phyloP scores from a whole-genome alignment of 2,797 vertebrate species.

The Chromis chromis region DNA sequence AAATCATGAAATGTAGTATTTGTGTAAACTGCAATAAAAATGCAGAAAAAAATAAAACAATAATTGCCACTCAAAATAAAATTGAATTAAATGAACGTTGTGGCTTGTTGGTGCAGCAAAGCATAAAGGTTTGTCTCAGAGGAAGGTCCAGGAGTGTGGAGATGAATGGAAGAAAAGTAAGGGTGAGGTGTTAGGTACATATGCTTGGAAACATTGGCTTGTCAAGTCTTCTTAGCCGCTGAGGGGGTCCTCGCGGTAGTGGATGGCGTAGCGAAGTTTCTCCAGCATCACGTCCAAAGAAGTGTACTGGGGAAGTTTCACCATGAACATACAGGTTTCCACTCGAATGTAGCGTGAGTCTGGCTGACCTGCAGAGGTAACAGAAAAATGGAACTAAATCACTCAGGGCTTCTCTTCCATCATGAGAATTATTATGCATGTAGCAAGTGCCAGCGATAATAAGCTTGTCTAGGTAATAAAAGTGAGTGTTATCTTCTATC shows the following conservation, averaged over 20 bases:
- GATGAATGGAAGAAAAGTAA: conserved; percentile 5
- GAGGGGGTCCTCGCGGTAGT: conserved; percentile 98
- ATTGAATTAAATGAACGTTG: conserved; percentile 33
- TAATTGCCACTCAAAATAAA: conserved; percentile 44
- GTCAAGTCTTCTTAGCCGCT: conserved; percentile 88
- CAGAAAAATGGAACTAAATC: not conserved
- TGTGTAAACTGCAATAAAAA: conserved; percentile 48
- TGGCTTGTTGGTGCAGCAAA: conserved; percentile 51
- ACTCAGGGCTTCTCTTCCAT: not conserved
- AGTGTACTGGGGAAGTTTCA: conserved; percentile 98
- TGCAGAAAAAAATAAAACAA: conserved; percentile 56
- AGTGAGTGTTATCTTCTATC: conserved; percentile 9
- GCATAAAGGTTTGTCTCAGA: conserved; percentile 31
- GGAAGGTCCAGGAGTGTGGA: conserved; percentile 28
- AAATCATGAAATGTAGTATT: conserved; percentile 44
- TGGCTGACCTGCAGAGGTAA: conserved; percentile 87
- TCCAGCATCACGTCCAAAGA: conserved; percentile 97
- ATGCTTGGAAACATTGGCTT: conserved; percentile 14
- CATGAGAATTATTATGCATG: not conserved
- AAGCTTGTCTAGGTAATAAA: conserved; percentile 23
- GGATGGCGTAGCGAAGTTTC: conserved; percentile 96
- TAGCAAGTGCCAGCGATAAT: conserved; percentile 16
- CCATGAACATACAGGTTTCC: conserved; percentile 99
- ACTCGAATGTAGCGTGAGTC: conserved; percentile 96
- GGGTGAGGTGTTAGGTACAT: not conserved